Percentiles rank a stretch among this genome's conserved stretches.
Conservation (phyloP, 2,797 vertebrate species). For the Rhodeus uyekii region DNA sequence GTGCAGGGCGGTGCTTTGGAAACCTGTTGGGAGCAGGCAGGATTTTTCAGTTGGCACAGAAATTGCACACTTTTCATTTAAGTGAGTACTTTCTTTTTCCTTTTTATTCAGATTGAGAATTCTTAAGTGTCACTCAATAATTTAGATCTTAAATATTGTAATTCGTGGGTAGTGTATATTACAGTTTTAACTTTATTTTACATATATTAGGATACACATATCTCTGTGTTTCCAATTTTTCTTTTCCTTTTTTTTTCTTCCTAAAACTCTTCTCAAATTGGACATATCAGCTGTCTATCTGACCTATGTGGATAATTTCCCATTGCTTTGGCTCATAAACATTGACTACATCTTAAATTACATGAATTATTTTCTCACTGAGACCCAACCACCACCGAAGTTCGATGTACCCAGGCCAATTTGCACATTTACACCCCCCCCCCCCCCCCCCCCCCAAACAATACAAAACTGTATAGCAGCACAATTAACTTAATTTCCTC, state of each 20-base stretch:
- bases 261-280: neutral
- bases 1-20: neutral
- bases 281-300: neutral
- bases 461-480: neutral
- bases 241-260: neutral
- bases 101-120: too few relatives aligned
- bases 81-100: neutral
- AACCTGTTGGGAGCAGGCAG: neutral
- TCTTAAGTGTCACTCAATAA: neutral
- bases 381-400: neutral
- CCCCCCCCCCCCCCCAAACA: too few relatives aligned
- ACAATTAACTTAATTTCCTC: neutral
- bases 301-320: neutral
- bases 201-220: neutral
- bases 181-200: too few relatives aligned
- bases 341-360: neutral
- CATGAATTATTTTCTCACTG: neutral
- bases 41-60: neutral
- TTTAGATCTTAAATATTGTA: too few relatives aligned
- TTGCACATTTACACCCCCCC: too few relatives aligned
- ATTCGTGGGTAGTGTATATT: too few relatives aligned
- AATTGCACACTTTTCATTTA: neutral
- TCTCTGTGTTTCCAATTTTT: neutral
- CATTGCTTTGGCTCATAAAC: neutral
- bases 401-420: too few relatives aligned